Conservation (phyloP, 64 coral and sea anemone genomes). For the Montipora efflorescens region DNA sequence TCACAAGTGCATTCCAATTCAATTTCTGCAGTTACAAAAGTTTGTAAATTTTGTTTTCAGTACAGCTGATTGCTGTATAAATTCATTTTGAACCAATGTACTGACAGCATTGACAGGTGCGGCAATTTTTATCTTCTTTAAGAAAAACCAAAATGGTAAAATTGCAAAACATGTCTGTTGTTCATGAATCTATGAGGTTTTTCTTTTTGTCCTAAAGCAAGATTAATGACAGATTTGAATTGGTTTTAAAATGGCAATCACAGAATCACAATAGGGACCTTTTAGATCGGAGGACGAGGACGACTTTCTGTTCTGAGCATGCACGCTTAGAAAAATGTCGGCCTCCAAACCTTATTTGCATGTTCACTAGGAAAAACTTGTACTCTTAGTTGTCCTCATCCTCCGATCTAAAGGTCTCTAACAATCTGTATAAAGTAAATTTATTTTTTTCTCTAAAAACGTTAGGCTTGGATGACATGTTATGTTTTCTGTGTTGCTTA, state of each 20-base stretch:
- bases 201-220: neutral
- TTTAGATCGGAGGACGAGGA: no score
- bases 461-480: neutral
- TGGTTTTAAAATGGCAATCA: no score
- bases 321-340: no score
- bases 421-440: no score
- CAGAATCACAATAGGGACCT: no score
- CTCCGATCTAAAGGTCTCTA: no score
- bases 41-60: neutral
- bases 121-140: conserved; percentile 1
- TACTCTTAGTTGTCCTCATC: no score
- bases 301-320: no score
- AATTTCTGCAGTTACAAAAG: neutral
- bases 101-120: neutral
- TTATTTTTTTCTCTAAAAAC: no score
- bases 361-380: no score
- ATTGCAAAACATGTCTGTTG: neutral
- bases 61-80: neutral
- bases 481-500: neutral
- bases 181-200: neutral
- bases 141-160: neutral
- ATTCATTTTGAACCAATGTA: conserved; percentile 6
- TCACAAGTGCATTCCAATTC: neutral
- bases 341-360: no score
- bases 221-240: no score